Conservation (phyloP, 2,888 invertebrate genomes). For the Polyommatus iphigenia region DNA sequence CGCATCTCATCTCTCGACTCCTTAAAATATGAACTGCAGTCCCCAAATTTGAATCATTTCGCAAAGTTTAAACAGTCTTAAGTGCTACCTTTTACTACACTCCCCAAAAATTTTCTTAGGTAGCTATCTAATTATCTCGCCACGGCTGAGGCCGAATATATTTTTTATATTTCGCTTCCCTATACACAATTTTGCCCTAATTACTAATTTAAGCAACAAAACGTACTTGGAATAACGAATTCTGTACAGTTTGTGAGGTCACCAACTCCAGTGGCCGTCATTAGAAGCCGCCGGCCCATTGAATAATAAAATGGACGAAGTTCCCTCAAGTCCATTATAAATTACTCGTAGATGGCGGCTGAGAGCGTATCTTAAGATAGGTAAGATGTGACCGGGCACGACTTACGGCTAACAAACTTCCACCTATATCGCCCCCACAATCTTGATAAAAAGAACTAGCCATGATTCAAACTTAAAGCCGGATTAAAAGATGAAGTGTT, state of each 20-base stretch:
- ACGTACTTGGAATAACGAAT: neutral
- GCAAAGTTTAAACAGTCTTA: neutral
- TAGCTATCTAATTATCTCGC: neutral
- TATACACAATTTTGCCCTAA: neutral
- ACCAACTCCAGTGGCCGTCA: slow-evolving; percentile 70
- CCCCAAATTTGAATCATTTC: neutral
- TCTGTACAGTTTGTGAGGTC: slow-evolving; percentile 25
- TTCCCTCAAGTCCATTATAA: slow-evolving; percentile 80
- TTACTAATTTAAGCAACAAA: neutral
- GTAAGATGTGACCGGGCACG: slow-evolving; percentile 78
- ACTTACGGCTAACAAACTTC: slow-evolving; percentile 71
- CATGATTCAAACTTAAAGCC: slow-evolving; percentile 72
- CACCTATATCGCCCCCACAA: slow-evolving; percentile 68
- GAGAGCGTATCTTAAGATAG: slow-evolving; percentile 79
- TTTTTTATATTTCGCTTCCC: neutral
- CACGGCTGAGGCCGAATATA: neutral
- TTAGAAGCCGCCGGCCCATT: slow-evolving; percentile 78
- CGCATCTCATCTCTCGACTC: slow-evolving; percentile 8
- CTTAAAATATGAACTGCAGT: slow-evolving; percentile 18
- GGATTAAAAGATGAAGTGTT: slow-evolving; percentile 56
- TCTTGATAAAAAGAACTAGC: slow-evolving; percentile 78
- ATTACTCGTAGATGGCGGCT: slow-evolving; percentile 70
- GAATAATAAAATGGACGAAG: slow-evolving; percentile 80
- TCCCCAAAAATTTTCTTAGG: neutral
- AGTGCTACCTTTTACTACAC: neutral